Evolutionary conservation across 2,888 invertebrate genomes (phyloP).

Genomic region (Emesis castigata): DNA sequence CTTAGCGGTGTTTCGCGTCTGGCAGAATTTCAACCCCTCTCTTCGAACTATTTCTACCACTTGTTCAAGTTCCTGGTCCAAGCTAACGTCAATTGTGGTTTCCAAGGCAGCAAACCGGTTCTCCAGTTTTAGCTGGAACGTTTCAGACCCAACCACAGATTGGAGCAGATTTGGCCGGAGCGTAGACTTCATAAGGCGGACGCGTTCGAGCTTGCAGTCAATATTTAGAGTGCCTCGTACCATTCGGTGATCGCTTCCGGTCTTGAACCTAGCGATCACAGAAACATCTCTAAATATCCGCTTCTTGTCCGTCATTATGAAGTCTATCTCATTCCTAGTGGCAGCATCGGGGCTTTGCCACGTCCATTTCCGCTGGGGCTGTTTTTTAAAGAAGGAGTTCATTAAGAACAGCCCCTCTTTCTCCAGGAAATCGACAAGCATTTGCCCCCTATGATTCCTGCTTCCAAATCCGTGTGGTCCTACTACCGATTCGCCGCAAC

Average conservation of each 20-base stretch:
- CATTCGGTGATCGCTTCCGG: slow-evolving; percentile 23
- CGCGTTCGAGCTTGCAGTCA: not conserved
- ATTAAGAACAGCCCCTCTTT: slow-evolving; percentile 20
- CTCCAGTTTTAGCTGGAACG: no score
- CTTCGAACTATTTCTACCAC: no score
- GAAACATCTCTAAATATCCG: slow-evolving; percentile 18
- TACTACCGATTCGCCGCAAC: not conserved
- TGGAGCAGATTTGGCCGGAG: no score
- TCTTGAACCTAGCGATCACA: not conserved
- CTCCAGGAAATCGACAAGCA: slow-evolving; percentile 17
- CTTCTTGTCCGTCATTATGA: not conserved
- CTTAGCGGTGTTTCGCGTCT: no score
- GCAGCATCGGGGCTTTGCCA: slow-evolving; percentile 19
- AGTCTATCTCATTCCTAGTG: slow-evolving; percentile 25
- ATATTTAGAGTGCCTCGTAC: not conserved
- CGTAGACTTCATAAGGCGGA: no score
- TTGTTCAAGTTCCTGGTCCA: no score
- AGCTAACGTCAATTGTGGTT: no score
- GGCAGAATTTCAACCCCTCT: no score
- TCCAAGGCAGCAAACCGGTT: no score
- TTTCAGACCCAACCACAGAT: no score
- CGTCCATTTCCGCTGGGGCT: slow-evolving; percentile 29
- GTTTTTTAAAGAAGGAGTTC: slow-evolving; percentile 32
- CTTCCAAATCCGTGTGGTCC: not conserved
- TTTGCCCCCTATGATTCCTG: slow-evolving; percentile 4